Conservation (phyloP, 2,113 vertebrate genomes). For the Campylorhamphus procurvoides region DNA sequence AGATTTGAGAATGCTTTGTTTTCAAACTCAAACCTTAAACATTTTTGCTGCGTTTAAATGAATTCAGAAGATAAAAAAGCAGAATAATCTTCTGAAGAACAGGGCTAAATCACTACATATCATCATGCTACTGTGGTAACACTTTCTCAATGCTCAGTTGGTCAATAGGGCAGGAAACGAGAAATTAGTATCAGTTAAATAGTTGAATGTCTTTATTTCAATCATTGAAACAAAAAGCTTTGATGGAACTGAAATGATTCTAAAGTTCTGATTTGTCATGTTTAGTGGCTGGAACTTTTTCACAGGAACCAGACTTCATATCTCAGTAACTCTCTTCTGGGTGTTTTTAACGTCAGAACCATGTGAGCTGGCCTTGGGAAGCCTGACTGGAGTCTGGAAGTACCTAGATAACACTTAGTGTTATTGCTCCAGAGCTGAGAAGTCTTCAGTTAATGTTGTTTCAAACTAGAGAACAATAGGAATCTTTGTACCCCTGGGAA, state of each 20-base stretch:
- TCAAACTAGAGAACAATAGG: no score
- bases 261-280: background rate
- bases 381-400: background rate
- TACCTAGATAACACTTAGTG: background rate
- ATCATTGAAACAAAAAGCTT: background rate
- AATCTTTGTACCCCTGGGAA: background rate
- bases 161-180: background rate
- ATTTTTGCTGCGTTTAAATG: background rate
- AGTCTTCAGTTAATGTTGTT: background rate
- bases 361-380: background rate
- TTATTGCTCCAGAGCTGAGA: background rate
- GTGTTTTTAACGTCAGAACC: background rate
- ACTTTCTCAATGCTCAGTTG: background rate
- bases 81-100: background rate
- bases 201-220: background rate
- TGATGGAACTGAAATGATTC: background rate
- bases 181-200: background rate
- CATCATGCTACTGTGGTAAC: background rate
- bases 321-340: background rate
- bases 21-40: background rate
- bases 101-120: background rate
- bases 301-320: background rate
- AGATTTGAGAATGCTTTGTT: background rate
- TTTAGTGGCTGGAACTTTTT: background rate
- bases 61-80: background rate